Conservation (phyloP, 2,113 vertebrate genomes). For the Crotalus tigris region DNA sequence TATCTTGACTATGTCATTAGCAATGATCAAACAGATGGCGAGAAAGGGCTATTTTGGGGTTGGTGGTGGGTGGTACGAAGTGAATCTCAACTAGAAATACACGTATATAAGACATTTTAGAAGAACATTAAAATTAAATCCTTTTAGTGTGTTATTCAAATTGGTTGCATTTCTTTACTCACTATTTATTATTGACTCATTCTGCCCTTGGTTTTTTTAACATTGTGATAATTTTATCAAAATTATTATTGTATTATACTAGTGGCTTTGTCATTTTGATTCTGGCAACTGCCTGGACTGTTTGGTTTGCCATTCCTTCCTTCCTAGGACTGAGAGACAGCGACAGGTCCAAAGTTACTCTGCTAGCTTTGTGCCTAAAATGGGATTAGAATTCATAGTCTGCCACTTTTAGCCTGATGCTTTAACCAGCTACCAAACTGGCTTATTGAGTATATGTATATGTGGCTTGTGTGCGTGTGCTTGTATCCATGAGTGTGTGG, state of each 20-base stretch:
- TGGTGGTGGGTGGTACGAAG: not conserved
- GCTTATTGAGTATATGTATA: not conserved
- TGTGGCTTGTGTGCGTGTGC: not conserved
- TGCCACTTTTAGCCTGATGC: not conserved
- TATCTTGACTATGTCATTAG: not conserved
- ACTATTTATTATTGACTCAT: not conserved
- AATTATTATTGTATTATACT: slow-evolving; percentile 19
- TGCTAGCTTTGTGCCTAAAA: not conserved
- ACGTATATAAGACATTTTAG: not conserved
- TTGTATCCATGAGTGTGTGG: not conserved
- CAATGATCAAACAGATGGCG: slow-evolving; percentile 17
- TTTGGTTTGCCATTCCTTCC: not conserved
- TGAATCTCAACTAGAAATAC: slow-evolving; percentile 1
- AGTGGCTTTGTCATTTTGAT: not conserved
- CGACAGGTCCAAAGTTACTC: not conserved
- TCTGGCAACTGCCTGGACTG: not conserved
- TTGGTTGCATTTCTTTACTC: not conserved
- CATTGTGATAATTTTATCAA: not conserved
- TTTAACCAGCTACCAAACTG: not conserved
- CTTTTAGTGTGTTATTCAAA: slow-evolving; percentile 17
- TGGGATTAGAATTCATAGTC: not conserved
- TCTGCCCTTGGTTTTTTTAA: not conserved
- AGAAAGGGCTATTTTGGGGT: not conserved
- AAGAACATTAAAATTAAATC: not conserved
- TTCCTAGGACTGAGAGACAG: not conserved